phyloP scores from a whole-genome alignment of 1,140 invertebrate species.

The Steinernema feltiae region DNA sequence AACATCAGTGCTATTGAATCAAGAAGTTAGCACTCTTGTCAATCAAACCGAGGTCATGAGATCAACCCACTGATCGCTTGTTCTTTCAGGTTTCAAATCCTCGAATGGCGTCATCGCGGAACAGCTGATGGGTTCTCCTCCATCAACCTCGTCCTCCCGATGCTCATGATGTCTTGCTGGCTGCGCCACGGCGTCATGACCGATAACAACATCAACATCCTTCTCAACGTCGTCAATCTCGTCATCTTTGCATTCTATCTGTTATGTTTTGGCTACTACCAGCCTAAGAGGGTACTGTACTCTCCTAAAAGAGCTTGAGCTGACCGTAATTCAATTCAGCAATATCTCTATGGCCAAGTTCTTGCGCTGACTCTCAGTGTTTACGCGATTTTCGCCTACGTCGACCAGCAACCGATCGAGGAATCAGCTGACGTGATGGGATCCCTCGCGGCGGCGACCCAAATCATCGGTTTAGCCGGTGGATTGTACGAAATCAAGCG shows the following conservation, averaged over 20 bases:
- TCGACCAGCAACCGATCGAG: conserved; percentile 38
- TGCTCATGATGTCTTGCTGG: conserved; percentile 53
- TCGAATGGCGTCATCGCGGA: conserved; percentile 47
- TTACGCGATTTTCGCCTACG: conserved; percentile 45
- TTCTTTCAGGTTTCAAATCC: conserved; percentile 20
- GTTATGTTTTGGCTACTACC: conserved; percentile 51
- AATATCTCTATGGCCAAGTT: conserved; percentile 50
- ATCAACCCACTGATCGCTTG: not conserved
- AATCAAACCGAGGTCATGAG: no score
- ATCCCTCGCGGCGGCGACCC: conserved; percentile 49
- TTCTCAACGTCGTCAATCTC: conserved; percentile 49
- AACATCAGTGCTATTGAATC: no score
- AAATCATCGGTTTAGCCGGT: conserved; percentile 50
- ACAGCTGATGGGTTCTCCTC: conserved; percentile 57
- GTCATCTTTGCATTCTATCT: conserved; percentile 50
- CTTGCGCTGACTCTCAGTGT: conserved; percentile 27
- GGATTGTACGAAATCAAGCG: conserved; percentile 54
- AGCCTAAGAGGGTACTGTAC: conserved; percentile 49
- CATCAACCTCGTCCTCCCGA: conserved; percentile 52
- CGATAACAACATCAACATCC: conserved; percentile 50
- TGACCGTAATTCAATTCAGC: conserved; percentile 32
- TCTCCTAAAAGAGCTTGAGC: not conserved
- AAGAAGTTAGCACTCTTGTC: no score
- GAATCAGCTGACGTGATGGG: conserved; percentile 47
- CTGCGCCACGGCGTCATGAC: conserved; percentile 50